Evolutionary conservation across 2,797 vertebrate species (phyloP).

Genomic region (Myotis findleyi): DNA sequence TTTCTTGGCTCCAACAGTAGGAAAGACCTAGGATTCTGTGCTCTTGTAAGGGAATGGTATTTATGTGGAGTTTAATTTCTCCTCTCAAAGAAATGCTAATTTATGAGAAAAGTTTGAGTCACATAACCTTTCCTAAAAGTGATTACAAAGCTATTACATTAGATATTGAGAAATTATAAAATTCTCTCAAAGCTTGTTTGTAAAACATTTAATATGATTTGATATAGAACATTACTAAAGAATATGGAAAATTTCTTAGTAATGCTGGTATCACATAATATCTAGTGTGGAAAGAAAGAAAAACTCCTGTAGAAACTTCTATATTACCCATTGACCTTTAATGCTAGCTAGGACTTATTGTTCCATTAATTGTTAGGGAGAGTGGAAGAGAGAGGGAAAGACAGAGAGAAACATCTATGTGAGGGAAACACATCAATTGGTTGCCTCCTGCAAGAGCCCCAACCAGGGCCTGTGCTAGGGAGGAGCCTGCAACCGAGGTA

Average conservation of each 20-base stretch:
- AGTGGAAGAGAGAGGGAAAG: too few species aligned
- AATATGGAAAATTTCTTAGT: neutral
- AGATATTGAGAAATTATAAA: slow-evolving; percentile 46
- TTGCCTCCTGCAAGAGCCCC: too few species aligned
- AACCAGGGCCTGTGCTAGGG: too few species aligned
- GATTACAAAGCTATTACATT: slow-evolving; percentile 58
- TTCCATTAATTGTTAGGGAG: too few species aligned
- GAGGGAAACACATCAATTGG: too few species aligned
- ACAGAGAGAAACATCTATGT: too few species aligned
- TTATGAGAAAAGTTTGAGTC: slow-evolving; percentile 49
- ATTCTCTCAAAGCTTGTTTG: neutral
- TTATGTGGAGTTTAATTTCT: neutral
- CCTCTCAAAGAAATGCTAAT: slow-evolving; percentile 15
- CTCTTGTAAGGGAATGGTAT: neutral
- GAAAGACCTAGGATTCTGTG: neutral
- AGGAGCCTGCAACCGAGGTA: too few species aligned
- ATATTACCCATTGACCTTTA: neutral
- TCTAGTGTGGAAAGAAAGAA: neutral
- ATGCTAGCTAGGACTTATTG: neutral
- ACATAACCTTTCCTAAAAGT: slow-evolving; percentile 36
- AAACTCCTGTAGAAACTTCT: neutral
- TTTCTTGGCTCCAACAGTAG: neutral
- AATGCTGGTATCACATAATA: neutral
- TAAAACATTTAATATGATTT: slow-evolving; percentile 23
- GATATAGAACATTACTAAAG: neutral